Evolutionary conservation across 1,140 invertebrate genomes (phyloP), one percentile per base, ranked within the genome.

Genomic region (Theocolax elegans): DNA sequence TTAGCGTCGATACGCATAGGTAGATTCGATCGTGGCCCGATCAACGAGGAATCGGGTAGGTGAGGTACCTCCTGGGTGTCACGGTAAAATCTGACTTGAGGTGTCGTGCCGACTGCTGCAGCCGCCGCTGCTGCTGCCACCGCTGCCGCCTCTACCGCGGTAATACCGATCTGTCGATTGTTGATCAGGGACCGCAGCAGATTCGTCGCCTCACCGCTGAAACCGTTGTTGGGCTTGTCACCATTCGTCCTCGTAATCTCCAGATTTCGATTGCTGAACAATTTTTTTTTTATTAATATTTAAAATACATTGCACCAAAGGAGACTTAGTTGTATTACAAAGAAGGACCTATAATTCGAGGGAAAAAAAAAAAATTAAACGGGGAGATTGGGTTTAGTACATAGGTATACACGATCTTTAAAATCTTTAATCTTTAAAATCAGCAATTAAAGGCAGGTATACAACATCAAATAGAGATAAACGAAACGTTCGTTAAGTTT

Each of bases 151-250:
- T 62, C 58, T 1, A 62, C 58, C 3, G 67, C 60, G 71, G 46
- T 46, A 85, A 92, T 92, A 46, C 90, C 91, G 42, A 91, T 87
- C 79, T 90, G 89, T 74, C 91, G 88, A 82, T 91, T 92, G 77
- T 90, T 92, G 72, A 94, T 93, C 49, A 94, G 83, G 74, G 90
- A 89, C 69, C 91, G 85, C 15, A 94, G 81, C 17, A 94, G 79
- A 79, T 92, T 92, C 49, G 91, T 92, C 1, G 92, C 91, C 78
- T 92, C 91, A 8, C 91, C 91, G 49, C 79, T 75, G 54, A 79
- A 85, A 6, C 83, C 83, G 71, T 85, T 85, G 70, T 84, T 85
- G 8, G 23, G 53, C 66, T 83, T 83, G n/a, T 85, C 83, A 21
- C 83, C 84, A 44, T 85, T 86, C n/a, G 82, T 81, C 73, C 81